Conservation (phyloP, 2,797 vertebrate genomes). For the Coregonus ussuriensis region DNA sequence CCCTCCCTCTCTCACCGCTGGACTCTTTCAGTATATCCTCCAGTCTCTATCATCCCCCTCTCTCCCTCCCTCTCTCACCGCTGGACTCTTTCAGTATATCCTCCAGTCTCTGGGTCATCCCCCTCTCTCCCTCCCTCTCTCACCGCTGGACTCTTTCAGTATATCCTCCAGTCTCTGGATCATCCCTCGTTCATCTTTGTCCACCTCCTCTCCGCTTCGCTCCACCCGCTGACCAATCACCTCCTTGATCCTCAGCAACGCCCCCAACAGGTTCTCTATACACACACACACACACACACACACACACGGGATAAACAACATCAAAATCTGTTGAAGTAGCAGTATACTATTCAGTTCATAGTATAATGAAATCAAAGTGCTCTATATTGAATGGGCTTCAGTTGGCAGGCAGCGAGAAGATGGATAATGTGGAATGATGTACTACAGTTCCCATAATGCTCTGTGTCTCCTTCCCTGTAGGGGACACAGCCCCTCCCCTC, state of each 20-base stretch:
- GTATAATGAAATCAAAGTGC: too few relatives aligned
- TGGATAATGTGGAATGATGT: too few relatives aligned
- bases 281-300: not conserved
- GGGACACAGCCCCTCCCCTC: not conserved
- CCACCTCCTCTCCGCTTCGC: constrained; percentile 66
- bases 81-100: too few relatives aligned
- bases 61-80: accelerated
- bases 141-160: constrained; percentile 73
- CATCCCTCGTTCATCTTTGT: constrained; percentile 69
- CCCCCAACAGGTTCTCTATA: constrained; percentile 72
- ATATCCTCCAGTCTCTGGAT: constrained; percentile 74
- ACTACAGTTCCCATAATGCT: too few relatives aligned
- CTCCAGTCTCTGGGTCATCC: too few relatives aligned
- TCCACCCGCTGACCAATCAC: constrained; percentile 74
- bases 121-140: constrained; percentile 23
- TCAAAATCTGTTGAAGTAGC: too few relatives aligned
- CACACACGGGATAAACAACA: too few relatives aligned
- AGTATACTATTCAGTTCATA: too few relatives aligned
- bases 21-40: not conserved
- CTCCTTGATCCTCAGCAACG: constrained; percentile 73
- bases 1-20: not conserved
- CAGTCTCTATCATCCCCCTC: too few relatives aligned
- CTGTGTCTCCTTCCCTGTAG: not conserved
- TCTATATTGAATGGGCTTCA: too few relatives aligned
- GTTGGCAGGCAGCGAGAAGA: too few relatives aligned